A percentile compares a stretch with the other conserved stretches of the same genome.
These are phyloP conservation scores for Eucidaris tribuloides DNA, from an alignment of 35 echinoderm and acorn worm genomes.

Conservation along the genomic window DNA sequence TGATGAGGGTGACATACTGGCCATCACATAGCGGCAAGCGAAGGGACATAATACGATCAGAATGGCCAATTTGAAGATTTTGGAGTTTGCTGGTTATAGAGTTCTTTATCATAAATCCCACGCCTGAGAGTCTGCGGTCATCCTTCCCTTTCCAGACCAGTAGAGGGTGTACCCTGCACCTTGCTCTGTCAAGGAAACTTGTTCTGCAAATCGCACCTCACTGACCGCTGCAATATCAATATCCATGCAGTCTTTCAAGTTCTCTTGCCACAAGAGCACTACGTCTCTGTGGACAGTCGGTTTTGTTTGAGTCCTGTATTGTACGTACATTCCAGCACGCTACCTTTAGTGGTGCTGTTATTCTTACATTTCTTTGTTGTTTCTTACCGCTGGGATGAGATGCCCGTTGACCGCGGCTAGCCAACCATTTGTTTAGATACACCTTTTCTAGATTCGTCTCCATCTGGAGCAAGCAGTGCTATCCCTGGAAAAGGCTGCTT, in stretches of 20 bases:
- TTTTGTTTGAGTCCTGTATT: slow-evolving; percentile 28
- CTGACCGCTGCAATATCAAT: slow-evolving; percentile 56
- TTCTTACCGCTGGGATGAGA: no score
- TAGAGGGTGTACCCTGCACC: slow-evolving; percentile 56
- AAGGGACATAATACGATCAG: slow-evolving; percentile 39
- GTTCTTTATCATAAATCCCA: slow-evolving; percentile 49
- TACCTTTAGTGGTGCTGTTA: slow-evolving; percentile 22
- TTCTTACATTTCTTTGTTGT: no score
- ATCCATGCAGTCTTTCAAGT: slow-evolving; percentile 26
- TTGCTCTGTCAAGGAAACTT: slow-evolving; percentile 50
- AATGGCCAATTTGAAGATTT: slow-evolving; percentile 35
- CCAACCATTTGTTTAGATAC: slow-evolving; percentile 47
- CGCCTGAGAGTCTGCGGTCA: slow-evolving; percentile 30
- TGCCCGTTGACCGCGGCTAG: slow-evolving; percentile 74
- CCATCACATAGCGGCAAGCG: background rate
- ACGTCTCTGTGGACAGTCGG: slow-evolving; percentile 33
- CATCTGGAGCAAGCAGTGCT: slow-evolving; percentile 62
- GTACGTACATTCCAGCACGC: slow-evolving; percentile 60
- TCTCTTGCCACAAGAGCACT: slow-evolving; percentile 45
- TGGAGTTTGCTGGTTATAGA: slow-evolving; percentile 27
- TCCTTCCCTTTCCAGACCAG: slow-evolving; percentile 54
- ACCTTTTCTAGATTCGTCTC: slow-evolving; percentile 50
- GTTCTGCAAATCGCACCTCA: slow-evolving; percentile 39
- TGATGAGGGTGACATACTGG: slow-evolving; percentile 27
- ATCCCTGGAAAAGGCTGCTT: slow-evolving; percentile 53